These are phyloP conservation scores for Apodemus speciosus DNA, from an alignment of 2,113 vertebrate species.

Conservation along the genomic window DNA sequence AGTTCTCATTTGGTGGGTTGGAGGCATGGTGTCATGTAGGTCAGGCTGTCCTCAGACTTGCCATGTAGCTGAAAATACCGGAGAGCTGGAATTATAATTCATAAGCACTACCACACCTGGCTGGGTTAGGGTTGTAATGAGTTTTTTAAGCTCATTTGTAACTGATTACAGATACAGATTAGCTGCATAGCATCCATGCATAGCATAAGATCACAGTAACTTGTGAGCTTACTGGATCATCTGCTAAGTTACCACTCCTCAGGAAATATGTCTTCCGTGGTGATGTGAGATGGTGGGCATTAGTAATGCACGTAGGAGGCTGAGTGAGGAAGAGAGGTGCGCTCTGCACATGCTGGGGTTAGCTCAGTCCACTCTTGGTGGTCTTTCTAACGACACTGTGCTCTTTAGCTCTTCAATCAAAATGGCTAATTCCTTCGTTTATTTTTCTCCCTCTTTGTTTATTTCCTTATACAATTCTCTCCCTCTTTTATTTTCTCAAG, in stretches of 20 bases:
- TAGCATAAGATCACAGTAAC: neutral
- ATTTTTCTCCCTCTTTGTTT: neutral
- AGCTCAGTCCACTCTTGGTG: neutral
- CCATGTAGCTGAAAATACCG: neutral
- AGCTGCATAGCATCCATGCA: neutral
- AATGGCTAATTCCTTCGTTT: neutral
- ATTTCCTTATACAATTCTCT: neutral
- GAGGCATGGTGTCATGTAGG: neutral
- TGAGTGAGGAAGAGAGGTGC: neutral
- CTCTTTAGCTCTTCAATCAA: neutral
- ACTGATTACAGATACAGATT: slow-evolving; percentile 29
- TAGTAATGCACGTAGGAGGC: neutral
- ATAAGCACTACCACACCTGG: neutral
- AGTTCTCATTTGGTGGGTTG: neutral
- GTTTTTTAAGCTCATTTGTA: slow-evolving; percentile 9
- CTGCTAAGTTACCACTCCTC: neutral
- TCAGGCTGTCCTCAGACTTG: neutral
- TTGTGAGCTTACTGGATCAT: neutral
- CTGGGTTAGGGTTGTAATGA: neutral
- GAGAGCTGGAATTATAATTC: neutral
- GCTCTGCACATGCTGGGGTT: neutral
- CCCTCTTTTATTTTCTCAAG: neutral
- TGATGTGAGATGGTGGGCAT: neutral
- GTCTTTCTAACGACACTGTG: neutral
- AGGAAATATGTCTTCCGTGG: neutral